These are phyloP conservation scores for Entelurus aequoreus DNA, from an alignment of 2,113 vertebrate genomes.

Conservation along the genomic window DNA sequence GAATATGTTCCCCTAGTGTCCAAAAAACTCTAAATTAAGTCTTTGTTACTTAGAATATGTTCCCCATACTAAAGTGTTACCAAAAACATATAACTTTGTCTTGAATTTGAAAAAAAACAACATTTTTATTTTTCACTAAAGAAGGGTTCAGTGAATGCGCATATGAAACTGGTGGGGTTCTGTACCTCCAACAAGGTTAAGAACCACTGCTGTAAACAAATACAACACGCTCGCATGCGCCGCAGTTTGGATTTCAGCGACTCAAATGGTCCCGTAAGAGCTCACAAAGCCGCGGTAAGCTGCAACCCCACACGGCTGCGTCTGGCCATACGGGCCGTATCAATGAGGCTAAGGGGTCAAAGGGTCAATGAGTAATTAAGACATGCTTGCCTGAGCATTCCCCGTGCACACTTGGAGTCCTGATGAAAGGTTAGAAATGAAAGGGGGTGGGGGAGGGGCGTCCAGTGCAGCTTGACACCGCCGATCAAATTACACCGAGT, in stretches of 20 bases:
- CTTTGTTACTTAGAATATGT: no score
- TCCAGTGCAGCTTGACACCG: slow-evolving; percentile 53
- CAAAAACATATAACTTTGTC: no score
- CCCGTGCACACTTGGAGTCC: slow-evolving; percentile 64
- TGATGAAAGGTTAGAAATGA: slow-evolving; percentile 58
- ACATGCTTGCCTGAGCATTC: slow-evolving; percentile 73
- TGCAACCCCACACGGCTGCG: slow-evolving; percentile 48
- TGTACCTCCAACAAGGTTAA: no score
- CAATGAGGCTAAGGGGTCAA: slow-evolving; percentile 70
- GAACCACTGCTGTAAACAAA: slow-evolving; percentile 71
- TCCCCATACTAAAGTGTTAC: no score
- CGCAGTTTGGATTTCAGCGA: slow-evolving; percentile 73
- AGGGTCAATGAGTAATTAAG: slow-evolving; percentile 78
- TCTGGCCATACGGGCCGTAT: slow-evolving; percentile 54
- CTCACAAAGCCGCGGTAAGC: slow-evolving; percentile 65
- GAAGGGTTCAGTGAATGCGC: no score
- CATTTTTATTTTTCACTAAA: no score
- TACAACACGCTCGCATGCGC: slow-evolving; percentile 69
- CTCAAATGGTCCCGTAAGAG: slow-evolving; percentile 67
- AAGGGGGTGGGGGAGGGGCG: slow-evolving; percentile 54
- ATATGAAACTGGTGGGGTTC: no score
- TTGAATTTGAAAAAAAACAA: no score
- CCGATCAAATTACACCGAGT: slow-evolving; percentile 64
- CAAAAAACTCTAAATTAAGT: no score
- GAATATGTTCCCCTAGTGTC: no score